Conservation (phyloP, 35 echinoderm and acorn worm species). For the Ptychodera flava region DNA sequence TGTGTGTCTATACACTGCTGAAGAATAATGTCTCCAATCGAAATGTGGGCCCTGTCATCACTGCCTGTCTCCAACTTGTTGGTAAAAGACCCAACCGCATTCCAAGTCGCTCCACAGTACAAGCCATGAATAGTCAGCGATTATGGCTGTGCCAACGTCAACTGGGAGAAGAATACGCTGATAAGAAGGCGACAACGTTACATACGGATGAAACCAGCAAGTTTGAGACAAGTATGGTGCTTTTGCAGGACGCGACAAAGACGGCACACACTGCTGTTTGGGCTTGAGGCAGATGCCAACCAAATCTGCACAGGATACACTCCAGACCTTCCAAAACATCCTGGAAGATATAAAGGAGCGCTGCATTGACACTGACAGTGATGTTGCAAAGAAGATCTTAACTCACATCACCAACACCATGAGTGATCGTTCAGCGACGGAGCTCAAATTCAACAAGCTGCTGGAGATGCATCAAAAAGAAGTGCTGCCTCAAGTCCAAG, state of each 20-base stretch:
- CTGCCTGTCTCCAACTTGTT: constrained; percentile 25
- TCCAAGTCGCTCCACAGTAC: constrained; percentile 16
- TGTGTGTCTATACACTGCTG: constrained; percentile 34
- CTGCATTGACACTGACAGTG: not conserved
- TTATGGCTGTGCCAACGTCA: constrained; percentile 16
- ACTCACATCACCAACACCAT: constrained; percentile 37
- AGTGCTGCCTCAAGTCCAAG: constrained; percentile 16
- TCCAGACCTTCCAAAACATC: constrained; percentile 31
- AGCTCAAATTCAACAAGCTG: constrained; percentile 23
- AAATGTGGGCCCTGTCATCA: constrained; percentile 22
- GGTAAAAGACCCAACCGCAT: constrained; percentile 10
- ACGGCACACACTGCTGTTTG: constrained; percentile 3
- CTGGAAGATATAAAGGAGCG: constrained; percentile 28
- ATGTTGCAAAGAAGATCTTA: not conserved
- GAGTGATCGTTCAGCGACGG: constrained; percentile 26
- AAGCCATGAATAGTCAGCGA: constrained; percentile 44
- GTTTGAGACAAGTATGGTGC: constrained; percentile 32
- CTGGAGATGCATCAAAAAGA: constrained; percentile 12
- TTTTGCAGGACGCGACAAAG: constrained; percentile 1
- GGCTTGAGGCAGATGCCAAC: constrained; percentile 27
- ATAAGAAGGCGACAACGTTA: not conserved
- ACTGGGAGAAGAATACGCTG: constrained; percentile 35
- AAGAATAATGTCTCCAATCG: constrained; percentile 26
- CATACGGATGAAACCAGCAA: constrained; percentile 37
- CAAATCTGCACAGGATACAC: constrained; percentile 39